These are phyloP conservation scores for Cherax destructor DNA, from an alignment of 1,140 invertebrate genomes.

Conservation along the genomic window DNA sequence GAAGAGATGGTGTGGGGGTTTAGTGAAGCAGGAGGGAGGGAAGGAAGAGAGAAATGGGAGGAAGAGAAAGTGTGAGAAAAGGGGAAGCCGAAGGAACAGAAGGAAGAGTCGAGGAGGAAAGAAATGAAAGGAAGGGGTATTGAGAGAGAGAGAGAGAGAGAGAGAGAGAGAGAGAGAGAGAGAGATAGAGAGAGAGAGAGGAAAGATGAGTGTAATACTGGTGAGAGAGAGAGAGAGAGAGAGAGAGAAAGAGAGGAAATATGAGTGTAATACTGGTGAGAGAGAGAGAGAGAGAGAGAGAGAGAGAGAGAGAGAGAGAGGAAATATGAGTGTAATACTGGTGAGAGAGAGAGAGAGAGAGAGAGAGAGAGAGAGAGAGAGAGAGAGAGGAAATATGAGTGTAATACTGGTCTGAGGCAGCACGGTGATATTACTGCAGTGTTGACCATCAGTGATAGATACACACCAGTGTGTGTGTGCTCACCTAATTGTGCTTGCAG, in stretches of 20 bases:
- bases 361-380: neutral
- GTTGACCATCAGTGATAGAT: neutral
- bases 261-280: neutral
- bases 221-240: neutral
- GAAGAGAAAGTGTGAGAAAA: neutral
- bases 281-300: neutral
- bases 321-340: neutral
- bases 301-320: neutral
- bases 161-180: neutral
- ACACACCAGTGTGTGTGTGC: conserved; percentile 11
- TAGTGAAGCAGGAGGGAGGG: neutral
- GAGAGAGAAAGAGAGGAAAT: neutral
- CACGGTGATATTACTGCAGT: neutral
- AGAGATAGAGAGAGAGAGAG: neutral
- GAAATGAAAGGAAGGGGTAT: no score
- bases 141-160: neutral
- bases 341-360: no score
- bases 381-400: neutral
- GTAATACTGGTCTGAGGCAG: neutral
- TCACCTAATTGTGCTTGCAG: neutral
- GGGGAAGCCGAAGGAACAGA: neutral
- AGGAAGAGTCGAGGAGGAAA: no score
- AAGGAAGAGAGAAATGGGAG: neutral
- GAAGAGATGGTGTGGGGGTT: no score
- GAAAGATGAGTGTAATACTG: neutral